These are phyloP conservation scores for Aporrectodea caliginosa DNA, from an alignment of 1,140 invertebrate species.

Conservation along the genomic window DNA sequence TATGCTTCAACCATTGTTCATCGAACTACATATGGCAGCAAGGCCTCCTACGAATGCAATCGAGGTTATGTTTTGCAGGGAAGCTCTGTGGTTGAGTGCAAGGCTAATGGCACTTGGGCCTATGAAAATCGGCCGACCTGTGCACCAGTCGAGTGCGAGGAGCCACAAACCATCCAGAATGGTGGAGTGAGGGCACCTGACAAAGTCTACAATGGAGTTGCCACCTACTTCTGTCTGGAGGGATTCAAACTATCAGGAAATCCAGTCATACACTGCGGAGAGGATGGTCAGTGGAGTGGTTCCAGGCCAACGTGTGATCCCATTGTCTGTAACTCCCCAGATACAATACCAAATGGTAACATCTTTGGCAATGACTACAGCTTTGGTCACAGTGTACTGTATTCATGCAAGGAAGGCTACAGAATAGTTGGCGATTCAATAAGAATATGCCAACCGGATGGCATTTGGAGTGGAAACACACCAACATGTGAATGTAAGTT, in stretches of 20 bases:
- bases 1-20: slow-evolving; percentile 38
- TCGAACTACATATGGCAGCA: slow-evolving; percentile 36
- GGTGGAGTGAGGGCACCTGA: slow-evolving; percentile 64
- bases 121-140: slow-evolving; percentile 47
- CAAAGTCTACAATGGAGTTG: slow-evolving; percentile 66
- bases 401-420: slow-evolving; percentile 76
- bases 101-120: slow-evolving; percentile 37
- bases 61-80: slow-evolving; percentile 39
- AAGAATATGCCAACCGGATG: slow-evolving; percentile 72
- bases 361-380: slow-evolving; percentile 60
- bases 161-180: slow-evolving; percentile 71
- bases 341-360: background rate
- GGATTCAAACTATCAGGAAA: slow-evolving; percentile 37
- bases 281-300: slow-evolving; percentile 38
- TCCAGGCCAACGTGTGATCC: slow-evolving; percentile 36
- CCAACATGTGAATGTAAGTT: slow-evolving; percentile 79
- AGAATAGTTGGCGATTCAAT: slow-evolving; percentile 70
- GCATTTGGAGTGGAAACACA: slow-evolving; percentile 78
- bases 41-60: slow-evolving; percentile 61
- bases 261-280: slow-evolving; percentile 34
- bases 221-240: slow-evolving; percentile 38
- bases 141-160: slow-evolving; percentile 76
- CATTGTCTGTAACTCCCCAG: slow-evolving; percentile 33
- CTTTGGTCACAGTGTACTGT: slow-evolving; percentile 68
- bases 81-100: slow-evolving; percentile 33